phyloP scores from a whole-genome alignment of 2,797 vertebrate genomes.

The Heliangelus exortis region DNA sequence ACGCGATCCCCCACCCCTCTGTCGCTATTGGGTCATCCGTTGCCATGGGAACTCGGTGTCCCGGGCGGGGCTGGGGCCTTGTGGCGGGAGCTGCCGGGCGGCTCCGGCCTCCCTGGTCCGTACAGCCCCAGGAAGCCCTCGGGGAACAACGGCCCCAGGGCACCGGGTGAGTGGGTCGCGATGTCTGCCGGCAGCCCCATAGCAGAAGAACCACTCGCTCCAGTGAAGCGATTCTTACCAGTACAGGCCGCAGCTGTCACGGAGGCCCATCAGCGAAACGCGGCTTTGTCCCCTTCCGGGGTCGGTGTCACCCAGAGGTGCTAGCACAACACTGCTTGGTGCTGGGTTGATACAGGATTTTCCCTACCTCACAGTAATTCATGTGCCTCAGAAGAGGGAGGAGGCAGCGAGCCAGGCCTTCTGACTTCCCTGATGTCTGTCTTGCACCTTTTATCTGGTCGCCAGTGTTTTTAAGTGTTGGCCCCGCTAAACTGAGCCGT shows the following conservation, averaged over 20 bases:
- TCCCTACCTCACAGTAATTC: background rate
- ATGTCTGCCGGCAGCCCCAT: rapidly evolving
- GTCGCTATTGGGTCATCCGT: background rate
- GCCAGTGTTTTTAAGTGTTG: rapidly evolving
- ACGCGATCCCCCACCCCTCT: background rate
- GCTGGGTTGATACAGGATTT: rapidly evolving
- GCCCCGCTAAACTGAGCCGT: background rate
- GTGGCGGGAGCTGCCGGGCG: rapidly evolving
- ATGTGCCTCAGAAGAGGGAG: no score
- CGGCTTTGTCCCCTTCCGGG: background rate
- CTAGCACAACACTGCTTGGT: rapidly evolving
- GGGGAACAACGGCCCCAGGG: background rate
- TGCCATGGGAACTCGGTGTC: background rate
- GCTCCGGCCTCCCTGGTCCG: no score
- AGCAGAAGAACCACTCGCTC: no score
- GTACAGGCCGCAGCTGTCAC: background rate
- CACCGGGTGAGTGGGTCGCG: no score
- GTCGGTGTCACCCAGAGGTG: no score
- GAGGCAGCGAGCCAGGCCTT: background rate
- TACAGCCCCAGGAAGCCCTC: rapidly evolving
- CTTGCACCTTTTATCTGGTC: rapidly evolving
- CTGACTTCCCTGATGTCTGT: no score
- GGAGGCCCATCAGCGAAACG: background rate
- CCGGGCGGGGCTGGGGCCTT: background rate
- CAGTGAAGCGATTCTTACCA: background rate